phyloP scores from a whole-genome alignment of 2,797 vertebrate genomes.

The Microtus agrestis region DNA sequence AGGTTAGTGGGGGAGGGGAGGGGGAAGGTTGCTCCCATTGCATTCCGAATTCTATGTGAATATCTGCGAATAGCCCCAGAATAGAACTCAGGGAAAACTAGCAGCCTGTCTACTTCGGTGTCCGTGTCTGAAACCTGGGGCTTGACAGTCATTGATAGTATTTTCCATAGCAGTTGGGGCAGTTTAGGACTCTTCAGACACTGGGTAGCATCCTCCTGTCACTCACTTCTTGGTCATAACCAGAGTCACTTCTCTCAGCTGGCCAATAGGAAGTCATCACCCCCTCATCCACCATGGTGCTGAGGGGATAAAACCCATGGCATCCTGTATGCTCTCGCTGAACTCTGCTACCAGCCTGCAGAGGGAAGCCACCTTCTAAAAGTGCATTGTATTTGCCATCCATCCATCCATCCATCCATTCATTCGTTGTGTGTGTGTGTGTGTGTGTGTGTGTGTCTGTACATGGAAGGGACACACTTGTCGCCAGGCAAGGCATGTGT shows the following conservation, averaged over 20 bases:
- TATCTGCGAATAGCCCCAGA: not conserved
- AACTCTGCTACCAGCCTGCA: not conserved
- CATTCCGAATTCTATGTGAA: not conserved
- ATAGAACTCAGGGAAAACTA: not conserved
- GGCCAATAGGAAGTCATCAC: not conserved
- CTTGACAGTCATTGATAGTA: not conserved
- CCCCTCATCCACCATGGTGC: not conserved
- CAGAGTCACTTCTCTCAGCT: not conserved
- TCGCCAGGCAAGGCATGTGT: not conserved
- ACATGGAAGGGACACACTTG: not conserved
- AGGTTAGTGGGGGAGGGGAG: not conserved
- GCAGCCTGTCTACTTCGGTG: not conserved
- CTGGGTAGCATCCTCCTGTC: not conserved
- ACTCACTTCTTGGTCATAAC: not conserved
- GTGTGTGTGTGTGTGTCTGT: not conserved
- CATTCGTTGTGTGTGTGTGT: not conserved
- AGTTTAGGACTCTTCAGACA: not conserved
- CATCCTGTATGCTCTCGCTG: not conserved
- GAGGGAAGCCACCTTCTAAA: not conserved
- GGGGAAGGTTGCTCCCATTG: not conserved
- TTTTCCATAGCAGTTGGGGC: not conserved
- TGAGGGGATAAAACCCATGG: not conserved
- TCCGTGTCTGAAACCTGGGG: not conserved
- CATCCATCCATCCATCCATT: not conserved
- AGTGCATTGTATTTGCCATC: not conserved